Evolutionary conservation across 2,797 vertebrate genomes (phyloP).

Genomic region (Microcaecilia unicolor): DNA sequence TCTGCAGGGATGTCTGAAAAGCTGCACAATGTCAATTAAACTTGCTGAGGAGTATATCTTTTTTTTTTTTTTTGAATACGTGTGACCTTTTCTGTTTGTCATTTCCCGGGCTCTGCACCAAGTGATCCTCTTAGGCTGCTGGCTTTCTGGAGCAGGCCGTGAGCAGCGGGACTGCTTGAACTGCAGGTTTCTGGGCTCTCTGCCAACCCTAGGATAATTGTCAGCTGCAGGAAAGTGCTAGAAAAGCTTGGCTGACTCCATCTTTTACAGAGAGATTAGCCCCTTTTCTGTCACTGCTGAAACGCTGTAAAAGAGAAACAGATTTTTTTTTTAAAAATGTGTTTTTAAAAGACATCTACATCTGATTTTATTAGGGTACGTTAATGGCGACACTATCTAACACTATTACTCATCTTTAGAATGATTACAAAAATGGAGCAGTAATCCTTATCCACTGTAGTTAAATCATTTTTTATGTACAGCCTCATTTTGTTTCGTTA

Average conservation of each 20-base stretch:
- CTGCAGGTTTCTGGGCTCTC: conserved; percentile 54
- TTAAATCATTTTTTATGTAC: too few relatives aligned
- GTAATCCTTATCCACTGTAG: too few relatives aligned
- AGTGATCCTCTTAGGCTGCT: conserved; percentile 54
- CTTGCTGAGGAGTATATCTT: conserved; percentile 58
- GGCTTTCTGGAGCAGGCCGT: conserved; percentile 46
- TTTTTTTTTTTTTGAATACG: conserved; percentile 56
- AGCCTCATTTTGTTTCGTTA: too few relatives aligned
- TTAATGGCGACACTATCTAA: too few relatives aligned
- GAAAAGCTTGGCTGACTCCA: conserved; percentile 52
- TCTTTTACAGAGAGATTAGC: conserved; percentile 57
- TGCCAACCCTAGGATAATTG: conserved; percentile 66
- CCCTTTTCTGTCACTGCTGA: conserved; percentile 35
- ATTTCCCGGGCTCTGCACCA: conserved; percentile 69
- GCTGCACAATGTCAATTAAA: conserved; percentile 60
- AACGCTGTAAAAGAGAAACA: conserved; percentile 1
- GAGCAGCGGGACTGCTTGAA: conserved; percentile 37
- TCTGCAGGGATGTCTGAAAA: conserved; percentile 49
- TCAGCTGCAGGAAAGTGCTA: conserved; percentile 56
- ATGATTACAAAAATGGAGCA: too few relatives aligned
- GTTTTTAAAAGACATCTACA: too few relatives aligned
- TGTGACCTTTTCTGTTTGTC: conserved; percentile 73
- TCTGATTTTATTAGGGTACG: too few relatives aligned
- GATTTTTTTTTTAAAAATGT: too few relatives aligned
- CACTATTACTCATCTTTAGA: too few relatives aligned